Percentiles rank a stretch among this genome's conserved stretches.
Evolutionary conservation across 23 tunicate genomes (phyloP).

Genomic region (Diplosoma virens): DNA sequence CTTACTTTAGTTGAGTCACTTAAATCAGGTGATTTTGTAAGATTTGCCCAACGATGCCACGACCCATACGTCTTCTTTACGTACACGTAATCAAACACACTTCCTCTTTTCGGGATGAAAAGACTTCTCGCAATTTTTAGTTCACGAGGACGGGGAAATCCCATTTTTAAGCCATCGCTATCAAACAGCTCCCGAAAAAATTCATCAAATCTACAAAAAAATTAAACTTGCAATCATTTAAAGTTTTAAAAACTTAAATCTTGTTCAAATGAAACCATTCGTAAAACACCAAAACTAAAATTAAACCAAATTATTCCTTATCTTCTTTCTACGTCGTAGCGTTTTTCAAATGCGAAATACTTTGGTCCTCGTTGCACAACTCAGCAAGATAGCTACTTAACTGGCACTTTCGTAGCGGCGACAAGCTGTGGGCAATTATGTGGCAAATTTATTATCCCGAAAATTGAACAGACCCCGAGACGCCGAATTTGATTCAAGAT

Average conservation of each 20-base stretch:
- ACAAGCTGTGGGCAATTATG: too few relatives aligned
- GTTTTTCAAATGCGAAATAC: background rate
- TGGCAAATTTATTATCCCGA: too few relatives aligned
- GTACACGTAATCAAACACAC: slow-evolving; percentile 80
- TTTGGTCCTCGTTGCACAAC: too few relatives aligned
- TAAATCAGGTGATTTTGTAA: slow-evolving; percentile 69
- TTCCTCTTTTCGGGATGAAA: slow-evolving; percentile 77
- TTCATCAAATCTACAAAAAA: slow-evolving; percentile 65
- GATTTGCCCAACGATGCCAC: slow-evolving; percentile 85
- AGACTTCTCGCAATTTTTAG: slow-evolving; percentile 63
- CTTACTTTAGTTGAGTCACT: slow-evolving; percentile 59
- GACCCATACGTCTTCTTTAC: slow-evolving; percentile 83
- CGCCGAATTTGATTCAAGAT: too few relatives aligned
- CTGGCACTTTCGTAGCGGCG: too few relatives aligned
- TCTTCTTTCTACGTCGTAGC: background rate
- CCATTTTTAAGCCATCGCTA: slow-evolving; percentile 43
- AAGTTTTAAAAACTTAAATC: too few relatives aligned
- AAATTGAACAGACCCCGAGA: too few relatives aligned
- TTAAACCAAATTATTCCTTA: background rate
- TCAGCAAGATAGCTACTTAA: too few relatives aligned
- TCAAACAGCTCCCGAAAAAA: slow-evolving; percentile 83
- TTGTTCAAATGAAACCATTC: too few relatives aligned
- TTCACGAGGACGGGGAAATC: slow-evolving; percentile 75
- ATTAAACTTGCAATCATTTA: background rate
- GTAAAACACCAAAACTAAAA: background rate